Base-by-base conservation (phyloP, 2,113 vertebrate species). In the Nibea coibor region DNA sequence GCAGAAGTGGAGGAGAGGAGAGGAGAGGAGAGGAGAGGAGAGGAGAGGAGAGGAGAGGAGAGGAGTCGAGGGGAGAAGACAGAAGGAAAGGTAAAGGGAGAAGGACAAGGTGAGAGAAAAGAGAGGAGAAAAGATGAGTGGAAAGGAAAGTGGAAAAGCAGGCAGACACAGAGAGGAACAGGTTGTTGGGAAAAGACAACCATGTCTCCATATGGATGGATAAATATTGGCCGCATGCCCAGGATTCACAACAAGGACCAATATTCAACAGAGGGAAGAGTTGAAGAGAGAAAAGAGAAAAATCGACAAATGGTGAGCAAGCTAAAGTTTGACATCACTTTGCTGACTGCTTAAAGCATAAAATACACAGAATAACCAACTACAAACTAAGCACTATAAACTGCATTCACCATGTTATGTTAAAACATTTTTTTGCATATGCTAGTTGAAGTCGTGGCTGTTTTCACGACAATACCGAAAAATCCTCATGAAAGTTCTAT, bases 1-100 rank as follows among this genome's bases (percentile, higher is more conserved):
- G 77, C 88, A 87, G 92, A 94, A 47, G 50, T 66, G 65, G 69
- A 70, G 71, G 71, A 43, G 19, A 73, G 72, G 53, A 73, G 42
- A n/a, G n/a, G n/a, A n/a, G 48, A 43, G 26, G 51, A 51, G 59
- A 81, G 64, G 59, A 28, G 48, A 43, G 26, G 47, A 28, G 48
- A 43, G 26, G 47, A 56, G 59, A 81, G 64, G 61, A 24, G 77
- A 65, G 59, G 39, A 58, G 22, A 81, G 64, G 61, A 24, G 75
- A 65, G 59, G 39, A 58, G 22, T 26, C 24, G 24, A 26, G 26
- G 35, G 6, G 47, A 50, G 16, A 26, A 5, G 28, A 64, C 0
- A 72, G 24, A 43, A 72, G 77, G 15, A 67, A n/a, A 83, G 35
- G 10, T 20, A 61, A 43, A 10, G 54, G 47, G 57, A 39, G 3